Conservation (phyloP, 2,113 vertebrate genomes). For the Psephotus haematonotus region DNA sequence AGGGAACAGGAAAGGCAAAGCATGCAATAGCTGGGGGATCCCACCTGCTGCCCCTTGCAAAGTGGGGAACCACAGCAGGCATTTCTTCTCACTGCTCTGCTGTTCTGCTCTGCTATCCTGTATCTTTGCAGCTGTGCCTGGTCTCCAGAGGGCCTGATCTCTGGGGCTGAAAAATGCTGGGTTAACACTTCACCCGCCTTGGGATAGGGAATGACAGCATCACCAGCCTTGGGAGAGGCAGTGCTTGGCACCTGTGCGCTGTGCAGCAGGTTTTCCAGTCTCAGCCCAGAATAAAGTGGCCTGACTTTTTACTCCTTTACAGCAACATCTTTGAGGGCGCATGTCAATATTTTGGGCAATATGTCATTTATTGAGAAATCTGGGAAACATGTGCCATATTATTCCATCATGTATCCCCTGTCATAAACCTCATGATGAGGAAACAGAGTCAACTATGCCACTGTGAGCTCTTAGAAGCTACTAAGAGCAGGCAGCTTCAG, state of each 20-base stretch:
- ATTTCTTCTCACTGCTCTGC: not conserved
- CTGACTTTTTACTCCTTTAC: not conserved
- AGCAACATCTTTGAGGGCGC: not conserved
- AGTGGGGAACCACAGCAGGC: not conserved
- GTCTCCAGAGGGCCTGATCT: not conserved
- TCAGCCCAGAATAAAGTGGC: not conserved
- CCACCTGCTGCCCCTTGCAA: not conserved
- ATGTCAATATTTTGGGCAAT: not conserved
- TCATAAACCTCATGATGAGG: not conserved
- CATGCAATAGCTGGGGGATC: accelerated
- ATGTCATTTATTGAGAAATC: not conserved
- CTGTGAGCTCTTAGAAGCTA: not conserved
- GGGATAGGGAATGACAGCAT: not conserved
- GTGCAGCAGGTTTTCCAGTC: not conserved
- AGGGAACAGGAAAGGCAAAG: accelerated
- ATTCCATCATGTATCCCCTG: not conserved
- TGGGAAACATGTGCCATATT: not conserved
- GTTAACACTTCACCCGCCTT: accelerated
- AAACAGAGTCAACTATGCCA: not conserved
- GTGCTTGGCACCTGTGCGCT: not conserved
- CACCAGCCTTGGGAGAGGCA: not conserved
- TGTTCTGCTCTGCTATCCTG: not conserved
- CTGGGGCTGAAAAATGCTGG: accelerated
- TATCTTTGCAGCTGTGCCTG: not conserved
- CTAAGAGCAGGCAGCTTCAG: not conserved